Evolutionary conservation across 2,113 vertebrate genomes (phyloP), one percentile per base, ranked within the genome.

Genomic region (Tichodroma muraria): DNA sequence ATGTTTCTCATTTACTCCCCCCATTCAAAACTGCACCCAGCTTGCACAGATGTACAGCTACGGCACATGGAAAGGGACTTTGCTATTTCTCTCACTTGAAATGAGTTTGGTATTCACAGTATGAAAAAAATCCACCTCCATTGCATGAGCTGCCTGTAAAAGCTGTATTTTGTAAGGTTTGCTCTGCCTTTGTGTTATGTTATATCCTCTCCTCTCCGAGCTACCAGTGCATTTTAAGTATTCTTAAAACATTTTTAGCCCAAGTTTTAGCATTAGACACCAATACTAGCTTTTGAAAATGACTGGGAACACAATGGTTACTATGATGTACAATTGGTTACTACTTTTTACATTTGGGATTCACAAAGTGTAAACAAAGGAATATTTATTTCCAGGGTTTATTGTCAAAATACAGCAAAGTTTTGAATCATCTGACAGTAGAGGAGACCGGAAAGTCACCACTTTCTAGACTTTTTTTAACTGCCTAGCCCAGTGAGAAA

Each of bases 21-120:
- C 9, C n/a, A 49, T 6, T 68, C 60, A 47, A 8, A 70, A 47
- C 50, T 11, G 21, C 31, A 54, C 28, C 4, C 4, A 40, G 27
- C 54, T n/a, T 11, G 40, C 65, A 59, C 1, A 59, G 52, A 11
- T 2, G 0, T 5, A 45, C 2, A 85, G 44, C 9, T 8, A 28
- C 0, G 0, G 16, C 33, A 31, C 0, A n/a, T 35, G 40, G 37
- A 68, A 89, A 69, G 3, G 24, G 21, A 81, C 80, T 37, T 15
- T 12, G 25, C 20, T 38, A 4, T 25, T 85, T 54, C 53, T 47
- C 63, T 40, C 27, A 42, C 28, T 66, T 65, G 44, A 85, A 79
- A 38, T 31, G 49, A 77, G 31, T 24, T 59, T 72, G 59, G 24
- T 53, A 11, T 45, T 72, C 78, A 64, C n/a, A 37, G 6, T 10